Evolutionary conservation across 2,888 invertebrate genomes (phyloP).

Genomic region (Clistopyga incitator): DNA sequence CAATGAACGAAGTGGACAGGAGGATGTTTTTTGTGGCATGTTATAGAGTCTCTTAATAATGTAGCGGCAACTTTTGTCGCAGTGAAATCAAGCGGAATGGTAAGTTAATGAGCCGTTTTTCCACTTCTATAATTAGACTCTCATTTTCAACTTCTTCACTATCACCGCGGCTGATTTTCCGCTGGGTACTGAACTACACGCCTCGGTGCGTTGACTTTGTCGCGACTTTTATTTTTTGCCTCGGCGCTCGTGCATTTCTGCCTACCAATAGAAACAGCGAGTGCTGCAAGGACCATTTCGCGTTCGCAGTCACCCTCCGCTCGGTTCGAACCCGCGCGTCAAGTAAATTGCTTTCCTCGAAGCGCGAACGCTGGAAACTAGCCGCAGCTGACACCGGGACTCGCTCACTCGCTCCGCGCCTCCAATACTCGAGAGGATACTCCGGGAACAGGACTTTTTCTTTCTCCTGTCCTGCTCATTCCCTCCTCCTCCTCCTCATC

Average conservation of each 20-base stretch:
- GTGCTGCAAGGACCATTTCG: slow-evolving; percentile 41
- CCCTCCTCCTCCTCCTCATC: not conserved
- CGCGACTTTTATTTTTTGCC: not conserved
- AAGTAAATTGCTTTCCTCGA: slow-evolving; percentile 64
- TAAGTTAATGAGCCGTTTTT: slow-evolving; percentile 37
- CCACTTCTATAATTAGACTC: not conserved
- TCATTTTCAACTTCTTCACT: slow-evolving; percentile 25
- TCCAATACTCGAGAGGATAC: slow-evolving; percentile 59
- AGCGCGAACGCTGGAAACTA: slow-evolving; percentile 55
- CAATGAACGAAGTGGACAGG: not conserved
- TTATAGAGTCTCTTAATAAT: not conserved
- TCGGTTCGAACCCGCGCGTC: slow-evolving; percentile 47
- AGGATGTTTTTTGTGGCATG: not conserved
- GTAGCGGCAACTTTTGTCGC: not conserved
- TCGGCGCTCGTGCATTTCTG: slow-evolving; percentile 37
- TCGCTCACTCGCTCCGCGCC: slow-evolving; percentile 40
- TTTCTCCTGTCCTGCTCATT: slow-evolving; percentile 4
- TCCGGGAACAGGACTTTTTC: slow-evolving; percentile 51
- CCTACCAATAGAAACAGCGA: slow-evolving; percentile 43
- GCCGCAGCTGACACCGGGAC: slow-evolving; percentile 62
- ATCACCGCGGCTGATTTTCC: not conserved
- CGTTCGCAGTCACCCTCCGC: slow-evolving; percentile 39
- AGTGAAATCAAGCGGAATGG: slow-evolving; percentile 8
- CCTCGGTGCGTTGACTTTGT: slow-evolving; percentile 32
- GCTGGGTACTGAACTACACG: not conserved